Evolutionary conservation across 2,888 invertebrate genomes (phyloP), one percentile per base, ranked within the genome.

Genomic region (Endotricha flammealis): DNA sequence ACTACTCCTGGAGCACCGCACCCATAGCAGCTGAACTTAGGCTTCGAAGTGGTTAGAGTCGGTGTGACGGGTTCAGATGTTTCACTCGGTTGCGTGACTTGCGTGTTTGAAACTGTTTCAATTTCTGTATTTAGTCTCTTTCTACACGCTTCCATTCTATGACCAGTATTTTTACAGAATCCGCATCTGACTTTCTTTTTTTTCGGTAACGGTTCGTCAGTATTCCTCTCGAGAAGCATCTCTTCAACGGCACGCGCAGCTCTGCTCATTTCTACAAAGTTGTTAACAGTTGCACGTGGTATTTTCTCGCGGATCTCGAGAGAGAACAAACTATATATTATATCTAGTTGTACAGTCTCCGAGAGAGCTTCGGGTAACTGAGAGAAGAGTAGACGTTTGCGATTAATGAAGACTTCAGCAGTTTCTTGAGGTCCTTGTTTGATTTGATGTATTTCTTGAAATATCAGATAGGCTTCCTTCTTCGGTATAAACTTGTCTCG

Each of bases 401-500:
- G 10, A 3, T 20, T 22, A 5, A 35, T 13, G 14, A 35, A 35
- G 2, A 3, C n/a, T 12, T 36, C 30, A 2, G 36, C 30, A 4
- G 5, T 6, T n/a, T 14, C n/a, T 1, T 28, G 13, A 9, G 8
- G 4, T 1, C 25, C 8, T 29, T 36, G 36, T 11, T 25, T 36
- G n/a, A 7, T 25, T 6, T 24, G 10, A 6, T 25, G 11, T 1
- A 36, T 36, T 8, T 36, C 30, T 3, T 36, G 14, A 10, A 16
- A 30, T n/a, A 36, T 24, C 4, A 36, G 2, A 12, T 36, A 36
- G 3, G 13, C 24, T 1, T 23, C 16, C 8, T 17, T 36, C n/a
- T 25, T 30, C 3, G 36, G 36, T 7, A 30, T 30, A 22, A 25
- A 30, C 3, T 3, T 7, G 7, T 20, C 7, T 4, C 20, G 20